Evolutionary conservation across 2,797 vertebrate genomes (phyloP).

Genomic region (Rhadinocentrus ornatus): DNA sequence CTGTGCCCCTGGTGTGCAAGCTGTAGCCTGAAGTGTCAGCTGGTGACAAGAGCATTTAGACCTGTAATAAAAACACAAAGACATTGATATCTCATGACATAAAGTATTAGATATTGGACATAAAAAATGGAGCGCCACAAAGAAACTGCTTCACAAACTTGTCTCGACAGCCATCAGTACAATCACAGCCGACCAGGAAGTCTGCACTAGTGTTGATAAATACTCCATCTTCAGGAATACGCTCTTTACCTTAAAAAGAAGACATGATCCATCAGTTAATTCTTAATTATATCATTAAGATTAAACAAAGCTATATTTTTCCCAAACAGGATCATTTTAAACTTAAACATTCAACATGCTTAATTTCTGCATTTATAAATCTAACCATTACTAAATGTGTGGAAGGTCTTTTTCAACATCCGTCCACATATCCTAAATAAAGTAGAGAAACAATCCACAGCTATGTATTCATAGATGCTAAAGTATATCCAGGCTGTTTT

Average conservation of each 20-base stretch:
- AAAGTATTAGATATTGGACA: background rate
- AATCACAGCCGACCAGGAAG: conserved; percentile 96
- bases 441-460: background rate
- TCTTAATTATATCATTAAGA: background rate
- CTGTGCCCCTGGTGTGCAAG: conserved; percentile 91
- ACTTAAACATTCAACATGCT: background rate
- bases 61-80: conserved; percentile 69
- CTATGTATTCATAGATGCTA: background rate
- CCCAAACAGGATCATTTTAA: background rate
- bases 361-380: background rate
- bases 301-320: background rate
- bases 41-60: conserved; percentile 97
- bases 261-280: conserved; percentile 4
- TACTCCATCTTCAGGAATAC: conserved; percentile 94
- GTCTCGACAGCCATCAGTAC: conserved; percentile 94
- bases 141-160: conserved; percentile 84
- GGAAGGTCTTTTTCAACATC: background rate
- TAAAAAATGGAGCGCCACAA: background rate
- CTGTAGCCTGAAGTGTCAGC: conserved; percentile 93
- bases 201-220: conserved; percentile 93
- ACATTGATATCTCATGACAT: conserved; percentile 14
- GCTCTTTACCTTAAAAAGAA: conserved; percentile 82
- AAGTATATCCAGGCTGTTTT: background rate
- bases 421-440: background rate
- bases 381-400: too few relatives aligned